These are phyloP conservation scores for Sebastes taczanowskii DNA, from an alignment of 2,797 vertebrate genomes.

Conservation along the genomic window DNA sequence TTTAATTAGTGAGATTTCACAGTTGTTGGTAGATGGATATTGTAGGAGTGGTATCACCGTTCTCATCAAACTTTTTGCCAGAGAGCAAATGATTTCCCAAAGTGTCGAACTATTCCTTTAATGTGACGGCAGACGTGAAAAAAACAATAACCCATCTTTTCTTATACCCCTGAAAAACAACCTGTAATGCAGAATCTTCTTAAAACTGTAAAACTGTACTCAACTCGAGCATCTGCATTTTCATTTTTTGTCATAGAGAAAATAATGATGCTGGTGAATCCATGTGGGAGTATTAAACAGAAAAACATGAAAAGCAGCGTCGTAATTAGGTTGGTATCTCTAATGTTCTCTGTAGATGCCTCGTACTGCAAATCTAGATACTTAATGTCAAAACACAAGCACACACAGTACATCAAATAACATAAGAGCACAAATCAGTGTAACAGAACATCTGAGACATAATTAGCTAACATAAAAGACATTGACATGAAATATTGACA, in stretches of 20 bases:
- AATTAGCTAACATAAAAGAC: background rate
- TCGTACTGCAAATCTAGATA: slow-evolving; percentile 1
- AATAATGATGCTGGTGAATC: slow-evolving; percentile 35
- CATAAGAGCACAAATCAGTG: background rate
- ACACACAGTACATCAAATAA: background rate
- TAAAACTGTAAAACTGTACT: background rate
- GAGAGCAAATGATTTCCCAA: background rate
- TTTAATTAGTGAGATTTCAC: too few relatives aligned
- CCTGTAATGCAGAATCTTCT: background rate
- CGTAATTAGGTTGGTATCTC: background rate
- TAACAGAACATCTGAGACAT: background rate
- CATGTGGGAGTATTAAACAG: slow-evolving; percentile 1
- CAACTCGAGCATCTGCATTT: background rate
- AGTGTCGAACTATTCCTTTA: background rate
- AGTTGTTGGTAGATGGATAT: too few relatives aligned
- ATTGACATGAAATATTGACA: background rate
- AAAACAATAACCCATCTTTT: background rate
- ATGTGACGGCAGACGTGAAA: background rate
- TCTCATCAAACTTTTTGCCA: background rate
- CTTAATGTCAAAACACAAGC: background rate
- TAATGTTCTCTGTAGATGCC: background rate
- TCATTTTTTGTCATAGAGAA: slow-evolving; percentile 3
- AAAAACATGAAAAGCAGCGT: slow-evolving; percentile 9
- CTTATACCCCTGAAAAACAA: background rate
- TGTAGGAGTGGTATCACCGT: background rate